phyloP scores from a whole-genome alignment of 2,797 vertebrate genomes.

The Myiotriccus ornatus region DNA sequence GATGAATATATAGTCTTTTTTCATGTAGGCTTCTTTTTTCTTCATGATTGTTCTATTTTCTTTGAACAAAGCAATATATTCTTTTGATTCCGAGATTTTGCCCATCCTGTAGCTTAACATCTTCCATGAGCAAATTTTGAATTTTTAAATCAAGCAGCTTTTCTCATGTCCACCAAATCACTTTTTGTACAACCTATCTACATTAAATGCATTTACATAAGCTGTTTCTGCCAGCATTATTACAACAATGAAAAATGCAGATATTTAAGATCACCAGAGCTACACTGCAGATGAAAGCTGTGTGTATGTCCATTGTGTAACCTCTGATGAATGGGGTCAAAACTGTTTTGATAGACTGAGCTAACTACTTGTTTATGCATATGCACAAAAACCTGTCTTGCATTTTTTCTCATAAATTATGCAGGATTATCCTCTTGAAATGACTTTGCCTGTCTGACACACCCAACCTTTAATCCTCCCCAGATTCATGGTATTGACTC shows the following conservation, averaged over 20 bases:
- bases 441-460: background rate
- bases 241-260: background rate
- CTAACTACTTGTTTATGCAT: constrained; percentile 1
- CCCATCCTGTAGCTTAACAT: background rate
- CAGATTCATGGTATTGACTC: background rate
- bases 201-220: background rate
- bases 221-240: background rate
- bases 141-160: background rate
- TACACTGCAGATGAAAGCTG: background rate
- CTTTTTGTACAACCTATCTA: background rate
- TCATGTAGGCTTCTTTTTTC: background rate
- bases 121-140: background rate
- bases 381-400: background rate
- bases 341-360: constrained; percentile 18
- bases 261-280: background rate
- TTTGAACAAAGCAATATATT: background rate
- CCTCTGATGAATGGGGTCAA: constrained; percentile 8
- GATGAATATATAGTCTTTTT: background rate
- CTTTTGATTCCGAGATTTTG: background rate
- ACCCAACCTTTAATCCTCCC: background rate
- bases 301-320: background rate
- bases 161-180: background rate
- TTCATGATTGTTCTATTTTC: background rate
- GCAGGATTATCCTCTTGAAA: constrained; percentile 4
- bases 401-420: constrained; percentile 21